phyloP scores from a whole-genome alignment of 2,888 invertebrate genomes.

The Syrista parreyssii region DNA sequence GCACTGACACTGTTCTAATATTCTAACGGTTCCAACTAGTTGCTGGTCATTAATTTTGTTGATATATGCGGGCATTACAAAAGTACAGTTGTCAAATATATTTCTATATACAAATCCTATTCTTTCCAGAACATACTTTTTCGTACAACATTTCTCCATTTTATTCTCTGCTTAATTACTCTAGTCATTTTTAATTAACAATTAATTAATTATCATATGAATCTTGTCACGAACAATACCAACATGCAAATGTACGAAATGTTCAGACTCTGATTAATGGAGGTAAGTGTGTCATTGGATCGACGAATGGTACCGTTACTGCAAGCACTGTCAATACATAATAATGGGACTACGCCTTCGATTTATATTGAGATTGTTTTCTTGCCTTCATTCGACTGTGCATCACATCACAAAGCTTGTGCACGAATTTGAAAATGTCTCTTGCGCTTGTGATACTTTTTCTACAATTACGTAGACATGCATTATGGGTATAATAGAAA shows the following conservation, averaged over 20 bases:
- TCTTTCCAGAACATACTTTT: background rate
- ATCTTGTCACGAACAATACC: slow-evolving; percentile 4
- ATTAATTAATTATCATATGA: background rate
- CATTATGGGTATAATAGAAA: background rate
- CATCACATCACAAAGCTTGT: background rate
- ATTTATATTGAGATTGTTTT: background rate
- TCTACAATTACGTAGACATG: background rate
- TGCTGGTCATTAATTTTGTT: background rate
- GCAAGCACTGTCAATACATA: slow-evolving; percentile 44
- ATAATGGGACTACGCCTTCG: slow-evolving; percentile 46
- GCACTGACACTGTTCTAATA: background rate
- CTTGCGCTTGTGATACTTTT: background rate
- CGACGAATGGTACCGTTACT: slow-evolving; percentile 53
- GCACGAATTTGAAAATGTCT: background rate
- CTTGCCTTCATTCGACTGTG: background rate
- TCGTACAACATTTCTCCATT: background rate
- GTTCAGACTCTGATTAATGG: slow-evolving; percentile 23
- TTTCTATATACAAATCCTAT: background rate
- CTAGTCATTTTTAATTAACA: background rate
- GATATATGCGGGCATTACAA: background rate
- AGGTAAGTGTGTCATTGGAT: slow-evolving; percentile 55
- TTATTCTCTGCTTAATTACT: background rate
- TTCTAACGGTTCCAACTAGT: background rate
- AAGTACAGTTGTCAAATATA: background rate
- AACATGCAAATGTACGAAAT: slow-evolving; percentile 12